Base-by-base conservation (phyloP, 2,113 vertebrate species). In the Platysternon megacephalum region DNA sequence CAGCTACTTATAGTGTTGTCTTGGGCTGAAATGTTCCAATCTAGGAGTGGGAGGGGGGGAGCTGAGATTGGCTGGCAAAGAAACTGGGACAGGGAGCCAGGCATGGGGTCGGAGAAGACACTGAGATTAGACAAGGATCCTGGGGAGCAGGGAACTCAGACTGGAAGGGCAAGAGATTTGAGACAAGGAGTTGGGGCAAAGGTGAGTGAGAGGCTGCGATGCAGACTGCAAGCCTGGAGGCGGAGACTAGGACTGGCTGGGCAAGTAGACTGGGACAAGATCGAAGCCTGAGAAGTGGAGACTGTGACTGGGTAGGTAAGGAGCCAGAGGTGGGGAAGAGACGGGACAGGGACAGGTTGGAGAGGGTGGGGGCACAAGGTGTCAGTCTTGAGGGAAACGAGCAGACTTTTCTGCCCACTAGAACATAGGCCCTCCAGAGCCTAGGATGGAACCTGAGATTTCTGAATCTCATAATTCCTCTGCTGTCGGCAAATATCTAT, bases 271-370 rank as follows among this genome's bases (percentile, higher is more conserved):
- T n/a, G 52, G 81, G 35, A 5, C 35, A 22, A 39, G n/a, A 42
- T 22, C 1, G 8, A 39, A 72, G 16, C 68, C n/a, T 10, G n/a
- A 16, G n/a, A 17, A 39, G 19, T 22, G 21, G 35, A 72, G 68
- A 39, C n/a, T 72, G 6, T 29, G 65, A 9, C n/a, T n/a, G 68
- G 19, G 35, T 94, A 53, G 55, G 14, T 65, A 65, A 65, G 29
- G 58, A 0, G 0, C 46, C 46, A 39, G 17, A 12, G 28, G 44
- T 93, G 89, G 11, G 21, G 44, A 74, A 44, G 8, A 0, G 0
- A 8, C 29, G 2, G 35, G 86, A 21, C 2, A 3, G 44, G 82
- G 86, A 65, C 1, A 3, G 44, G 80, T 72, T 22, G 72, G 49
- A 11, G 0, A 14, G 26, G 89, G 9, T 9, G 10, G 11, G n/a